These are phyloP conservation scores for Pachycephus smyrnensis DNA, from an alignment of 2,888 invertebrate species.

Conservation along the genomic window DNA sequence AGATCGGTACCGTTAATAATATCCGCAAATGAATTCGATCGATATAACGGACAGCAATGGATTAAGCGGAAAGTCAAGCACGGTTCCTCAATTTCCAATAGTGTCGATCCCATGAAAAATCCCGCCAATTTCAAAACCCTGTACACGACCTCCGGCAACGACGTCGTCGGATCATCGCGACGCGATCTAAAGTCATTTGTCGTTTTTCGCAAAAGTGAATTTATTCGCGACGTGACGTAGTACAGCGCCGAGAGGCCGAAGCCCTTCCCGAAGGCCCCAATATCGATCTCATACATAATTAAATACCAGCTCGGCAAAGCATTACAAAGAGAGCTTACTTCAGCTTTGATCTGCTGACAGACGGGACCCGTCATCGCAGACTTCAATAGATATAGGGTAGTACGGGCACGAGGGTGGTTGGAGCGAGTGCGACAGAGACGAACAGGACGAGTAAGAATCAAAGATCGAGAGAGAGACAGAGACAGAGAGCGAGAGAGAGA, in stretches of 20 bases:
- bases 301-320: constrained; percentile 64
- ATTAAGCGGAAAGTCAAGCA: not conserved
- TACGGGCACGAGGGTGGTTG: not conserved
- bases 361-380: constrained; percentile 65
- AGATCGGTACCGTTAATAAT: not conserved
- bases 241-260: constrained; percentile 25
- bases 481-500: constrained; percentile 9
- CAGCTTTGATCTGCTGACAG: constrained; percentile 66
- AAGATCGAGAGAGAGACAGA: not conserved
- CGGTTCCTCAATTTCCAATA: not conserved
- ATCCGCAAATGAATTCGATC: not conserved
- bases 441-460: not conserved
- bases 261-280: constrained; percentile 59
- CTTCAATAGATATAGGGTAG: constrained; percentile 54
- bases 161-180: not conserved
- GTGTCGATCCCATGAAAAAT: too few species aligned
- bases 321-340: constrained; percentile 66
- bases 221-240: constrained; percentile 17
- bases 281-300: constrained; percentile 67
- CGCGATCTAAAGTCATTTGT: not conserved
- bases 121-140: too few species aligned
- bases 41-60: not conserved
- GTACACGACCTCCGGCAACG: too few species aligned
- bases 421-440: not conserved
- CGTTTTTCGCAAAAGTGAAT: not conserved